Conservation (phyloP, 2,113 vertebrate species). For the Diphyllodes magnificus region DNA sequence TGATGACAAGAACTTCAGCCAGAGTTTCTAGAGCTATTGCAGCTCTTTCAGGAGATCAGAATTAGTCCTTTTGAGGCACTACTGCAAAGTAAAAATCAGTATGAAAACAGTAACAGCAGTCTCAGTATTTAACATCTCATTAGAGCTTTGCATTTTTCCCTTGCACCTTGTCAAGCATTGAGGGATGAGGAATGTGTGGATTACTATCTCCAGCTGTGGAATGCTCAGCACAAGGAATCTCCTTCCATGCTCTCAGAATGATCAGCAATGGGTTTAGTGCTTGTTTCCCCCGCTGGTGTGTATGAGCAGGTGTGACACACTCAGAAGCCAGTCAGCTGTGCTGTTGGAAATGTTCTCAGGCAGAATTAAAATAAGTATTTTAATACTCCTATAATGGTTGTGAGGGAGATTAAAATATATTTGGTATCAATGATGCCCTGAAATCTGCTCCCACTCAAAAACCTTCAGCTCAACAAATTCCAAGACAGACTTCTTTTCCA, state of each 20-base stretch:
- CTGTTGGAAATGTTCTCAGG: slow-evolving; percentile 19
- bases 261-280: slow-evolving; percentile 16
- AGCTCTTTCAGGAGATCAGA: not conserved
- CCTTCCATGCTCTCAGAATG: not conserved
- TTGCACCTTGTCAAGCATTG: slow-evolving; percentile 1
- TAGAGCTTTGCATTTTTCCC: not conserved
- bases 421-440: not conserved
- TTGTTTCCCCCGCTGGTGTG: not conserved
- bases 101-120: not conserved
- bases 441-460: not conserved
- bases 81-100: not conserved
- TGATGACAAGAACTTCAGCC: slow-evolving; percentile 23
- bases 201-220: not conserved
- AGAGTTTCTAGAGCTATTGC: not conserved
- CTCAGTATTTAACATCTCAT: not conserved
- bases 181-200: slow-evolving; percentile 39
- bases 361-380: not conserved
- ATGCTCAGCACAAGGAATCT: not conserved
- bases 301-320: slow-evolving; percentile 33
- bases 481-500: not conserved
- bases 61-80: not conserved
- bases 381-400: slow-evolving; percentile 20
- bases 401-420: slow-evolving; percentile 29
- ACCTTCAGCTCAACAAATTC: not conserved
- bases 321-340: slow-evolving; percentile 14